Evolutionary conservation across 2,113 vertebrate genomes (phyloP).

Genomic region (Struthidea cinerea): DNA sequence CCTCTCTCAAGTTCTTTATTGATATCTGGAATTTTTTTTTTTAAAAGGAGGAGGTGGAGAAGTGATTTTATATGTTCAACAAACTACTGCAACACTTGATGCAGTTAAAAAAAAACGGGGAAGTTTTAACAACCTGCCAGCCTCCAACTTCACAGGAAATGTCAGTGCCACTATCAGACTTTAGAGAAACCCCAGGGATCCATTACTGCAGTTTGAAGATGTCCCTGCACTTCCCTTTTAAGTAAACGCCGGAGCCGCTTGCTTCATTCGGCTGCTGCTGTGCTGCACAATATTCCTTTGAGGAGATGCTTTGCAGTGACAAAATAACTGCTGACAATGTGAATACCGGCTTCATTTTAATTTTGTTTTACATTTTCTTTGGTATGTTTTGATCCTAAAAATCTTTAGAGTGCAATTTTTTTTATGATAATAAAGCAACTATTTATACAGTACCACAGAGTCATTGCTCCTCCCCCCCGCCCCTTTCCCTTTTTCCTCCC

Average conservation of each 20-base stretch:
- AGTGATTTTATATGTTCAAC: conserved; percentile 38
- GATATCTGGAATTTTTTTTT: conserved; percentile 29
- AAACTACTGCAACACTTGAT: conserved; percentile 35
- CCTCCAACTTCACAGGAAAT: conserved; percentile 61
- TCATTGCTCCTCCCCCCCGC: neutral
- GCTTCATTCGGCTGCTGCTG: conserved; percentile 49
- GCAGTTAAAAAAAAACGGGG: neutral
- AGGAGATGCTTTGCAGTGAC: conserved; percentile 65
- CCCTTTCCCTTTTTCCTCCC: neutral
- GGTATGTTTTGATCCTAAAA: conserved; percentile 59
- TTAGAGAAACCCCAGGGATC: conserved; percentile 62
- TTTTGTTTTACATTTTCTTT: conserved; percentile 66
- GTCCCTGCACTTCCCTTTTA: conserved; percentile 62
- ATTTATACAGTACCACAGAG: conserved; percentile 13
- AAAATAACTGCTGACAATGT: conserved; percentile 70
- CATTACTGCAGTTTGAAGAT: conserved; percentile 65
- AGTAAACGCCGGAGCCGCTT: conserved; percentile 27
- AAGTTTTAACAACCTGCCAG: conserved; percentile 67
- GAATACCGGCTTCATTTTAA: conserved; percentile 63
- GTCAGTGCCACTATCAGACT: conserved; percentile 57
- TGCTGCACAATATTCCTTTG: conserved; percentile 64
- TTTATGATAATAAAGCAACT: conserved; percentile 51
- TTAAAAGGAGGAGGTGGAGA: neutral
- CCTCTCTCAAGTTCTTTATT: conserved; percentile 57
- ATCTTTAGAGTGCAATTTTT: conserved; percentile 37